phyloP scores from a whole-genome alignment of 2,888 invertebrate genomes.

The Hirtodrosophila alboralis region DNA sequence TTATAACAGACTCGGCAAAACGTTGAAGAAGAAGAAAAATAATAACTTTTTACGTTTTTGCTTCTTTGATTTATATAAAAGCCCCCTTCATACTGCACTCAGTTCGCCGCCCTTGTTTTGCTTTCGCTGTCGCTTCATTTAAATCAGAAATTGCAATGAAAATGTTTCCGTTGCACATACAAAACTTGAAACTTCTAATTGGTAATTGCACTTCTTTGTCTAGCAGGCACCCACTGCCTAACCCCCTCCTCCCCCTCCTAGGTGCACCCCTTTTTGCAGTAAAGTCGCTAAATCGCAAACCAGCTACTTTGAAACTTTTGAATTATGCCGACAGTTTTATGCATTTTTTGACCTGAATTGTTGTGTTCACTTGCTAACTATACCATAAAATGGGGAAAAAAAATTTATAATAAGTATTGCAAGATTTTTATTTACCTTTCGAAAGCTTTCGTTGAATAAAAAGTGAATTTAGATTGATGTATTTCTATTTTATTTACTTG shows the following conservation, averaged over 20 bases:
- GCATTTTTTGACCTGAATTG: constrained; percentile 58
- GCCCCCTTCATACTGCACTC: too few species aligned
- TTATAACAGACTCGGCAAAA: constrained; percentile 14
- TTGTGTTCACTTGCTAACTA: constrained; percentile 11
- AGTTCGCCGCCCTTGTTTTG: background rate
- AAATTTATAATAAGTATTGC: constrained; percentile 8
- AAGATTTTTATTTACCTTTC: constrained; percentile 6
- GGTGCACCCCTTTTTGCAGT: constrained; percentile 12
- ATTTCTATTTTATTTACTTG: too few species aligned
- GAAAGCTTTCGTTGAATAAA: too few species aligned
- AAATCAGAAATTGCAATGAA: constrained; percentile 71
- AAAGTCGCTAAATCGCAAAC: constrained; percentile 34
- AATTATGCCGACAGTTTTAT: constrained; percentile 69
- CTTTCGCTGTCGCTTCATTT: constrained; percentile 36
- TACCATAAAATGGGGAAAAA: background rate
- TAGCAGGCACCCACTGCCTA: background rate
- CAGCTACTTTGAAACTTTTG: constrained; percentile 50
- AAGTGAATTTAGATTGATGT: too few species aligned
- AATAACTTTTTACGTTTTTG: constrained; percentile 40
- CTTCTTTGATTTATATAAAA: constrained; percentile 54
- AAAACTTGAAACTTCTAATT: constrained; percentile 68
- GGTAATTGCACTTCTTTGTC: constrained; percentile 66
- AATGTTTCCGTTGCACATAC: constrained; percentile 52
- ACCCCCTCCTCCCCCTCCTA: background rate
- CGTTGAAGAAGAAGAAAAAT: constrained; percentile 1